Evolutionary conservation across 2,888 invertebrate genomes (phyloP).

Genomic region (Melanostoma mellinum): DNA sequence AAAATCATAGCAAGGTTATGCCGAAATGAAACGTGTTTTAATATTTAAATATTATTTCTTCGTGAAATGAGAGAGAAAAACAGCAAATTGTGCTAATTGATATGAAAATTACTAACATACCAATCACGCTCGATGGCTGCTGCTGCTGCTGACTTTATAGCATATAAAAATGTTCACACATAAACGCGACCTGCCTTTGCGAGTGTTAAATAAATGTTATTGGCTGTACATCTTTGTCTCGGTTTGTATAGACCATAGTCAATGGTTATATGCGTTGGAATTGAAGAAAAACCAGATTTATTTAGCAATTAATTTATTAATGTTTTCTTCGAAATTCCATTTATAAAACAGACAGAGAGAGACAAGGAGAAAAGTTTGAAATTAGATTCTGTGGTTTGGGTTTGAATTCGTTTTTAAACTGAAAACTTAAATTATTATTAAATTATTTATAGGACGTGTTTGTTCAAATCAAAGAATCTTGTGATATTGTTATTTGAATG

Average conservation of each 20-base stretch:
- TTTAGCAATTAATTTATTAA: neutral
- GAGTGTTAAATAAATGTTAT: conserved; percentile 9
- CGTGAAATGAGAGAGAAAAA: conserved; percentile 1
- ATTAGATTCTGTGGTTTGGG: too few relatives aligned
- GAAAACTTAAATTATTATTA: too few relatives aligned
- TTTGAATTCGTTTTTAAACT: too few relatives aligned
- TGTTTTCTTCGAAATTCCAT: neutral
- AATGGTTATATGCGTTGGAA: neutral
- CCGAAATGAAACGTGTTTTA: conserved; percentile 42
- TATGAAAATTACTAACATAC: conserved; percentile 44
- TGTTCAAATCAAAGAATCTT: too few relatives aligned
- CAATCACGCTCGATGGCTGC: conserved; percentile 29
- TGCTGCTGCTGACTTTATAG: conserved; percentile 10
- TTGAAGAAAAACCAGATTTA: neutral
- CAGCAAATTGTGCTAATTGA: conserved; percentile 58
- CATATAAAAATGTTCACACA: conserved; percentile 28
- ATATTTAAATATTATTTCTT: neutral
- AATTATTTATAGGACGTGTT: too few relatives aligned
- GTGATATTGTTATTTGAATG: too few relatives aligned
- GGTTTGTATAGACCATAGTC: too few relatives aligned
- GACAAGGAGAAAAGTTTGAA: too few relatives aligned
- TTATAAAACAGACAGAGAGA: neutral
- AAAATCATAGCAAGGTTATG: conserved; percentile 35
- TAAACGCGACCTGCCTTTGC: conserved; percentile 10
- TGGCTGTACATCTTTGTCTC: conserved; percentile 4